phyloP scores from a whole-genome alignment of 2,888 invertebrate species.

The Drosophila fulvimacula region DNA sequence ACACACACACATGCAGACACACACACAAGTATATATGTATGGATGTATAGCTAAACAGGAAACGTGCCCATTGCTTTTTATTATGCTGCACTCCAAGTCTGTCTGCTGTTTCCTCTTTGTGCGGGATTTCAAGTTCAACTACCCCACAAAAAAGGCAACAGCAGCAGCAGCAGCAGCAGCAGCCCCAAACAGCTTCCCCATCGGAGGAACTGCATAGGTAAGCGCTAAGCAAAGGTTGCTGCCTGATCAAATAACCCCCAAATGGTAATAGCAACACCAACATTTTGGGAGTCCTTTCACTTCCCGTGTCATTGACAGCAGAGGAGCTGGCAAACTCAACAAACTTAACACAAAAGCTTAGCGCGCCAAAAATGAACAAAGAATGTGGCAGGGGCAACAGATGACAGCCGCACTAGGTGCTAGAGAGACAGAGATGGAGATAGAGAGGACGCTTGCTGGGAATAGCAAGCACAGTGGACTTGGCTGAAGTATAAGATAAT shows the following conservation, averaged over 20 bases:
- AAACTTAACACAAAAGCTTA: slow-evolving; percentile 48
- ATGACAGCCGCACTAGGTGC: slow-evolving; percentile 20
- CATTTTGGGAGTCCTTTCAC: slow-evolving; percentile 71
- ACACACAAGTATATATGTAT: neutral
- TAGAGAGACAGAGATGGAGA: neutral
- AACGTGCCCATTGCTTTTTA: slow-evolving; percentile 74
- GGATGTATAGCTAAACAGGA: slow-evolving; percentile 57
- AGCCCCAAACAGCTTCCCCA: slow-evolving; percentile 26
- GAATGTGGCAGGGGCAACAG: neutral
- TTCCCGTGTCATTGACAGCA: slow-evolving; percentile 80
- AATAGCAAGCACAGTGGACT: slow-evolving; percentile 43
- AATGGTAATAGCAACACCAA: slow-evolving; percentile 33
- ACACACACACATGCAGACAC: slow-evolving; percentile 1
- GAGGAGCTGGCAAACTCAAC: slow-evolving; percentile 25
- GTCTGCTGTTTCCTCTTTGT: slow-evolving; percentile 72
- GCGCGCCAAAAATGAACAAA: slow-evolving; percentile 57
- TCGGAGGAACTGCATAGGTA: slow-evolving; percentile 44
- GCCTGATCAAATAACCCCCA: slow-evolving; percentile 68
- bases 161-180: slow-evolving; percentile 8
- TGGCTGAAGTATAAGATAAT: neutral
- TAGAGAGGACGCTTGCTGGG: slow-evolving; percentile 24
- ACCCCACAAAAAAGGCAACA: slow-evolving; percentile 54
- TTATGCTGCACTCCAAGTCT: slow-evolving; percentile 63
- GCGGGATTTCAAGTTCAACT: slow-evolving; percentile 68
- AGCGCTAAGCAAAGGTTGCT: slow-evolving; percentile 67